Evolutionary conservation across 2,113 vertebrate genomes (phyloP).

Genomic region (Scortum barcoo): DNA sequence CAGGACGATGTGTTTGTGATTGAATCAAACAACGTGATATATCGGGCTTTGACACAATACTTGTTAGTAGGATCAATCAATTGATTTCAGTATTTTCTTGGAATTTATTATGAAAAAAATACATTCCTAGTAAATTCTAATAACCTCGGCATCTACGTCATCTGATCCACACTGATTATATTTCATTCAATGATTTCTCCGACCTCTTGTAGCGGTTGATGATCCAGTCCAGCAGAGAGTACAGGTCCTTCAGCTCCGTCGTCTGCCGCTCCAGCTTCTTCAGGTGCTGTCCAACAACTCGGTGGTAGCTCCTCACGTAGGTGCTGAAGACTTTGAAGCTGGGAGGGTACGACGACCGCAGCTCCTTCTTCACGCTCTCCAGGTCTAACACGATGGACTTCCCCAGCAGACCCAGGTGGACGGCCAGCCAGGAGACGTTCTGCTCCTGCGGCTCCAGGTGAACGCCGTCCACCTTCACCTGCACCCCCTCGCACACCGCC

Average conservation of each 20-base stretch:
- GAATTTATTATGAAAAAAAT: too few species aligned
- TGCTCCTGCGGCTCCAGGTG: constrained; percentile 70
- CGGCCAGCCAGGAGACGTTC: constrained; percentile 77
- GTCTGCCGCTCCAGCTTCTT: constrained; percentile 66
- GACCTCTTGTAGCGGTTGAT: constrained; percentile 82
- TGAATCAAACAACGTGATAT: background rate
- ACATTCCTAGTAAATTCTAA: too few species aligned
- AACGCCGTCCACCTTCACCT: constrained; percentile 61
- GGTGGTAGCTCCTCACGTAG: constrained; percentile 77
- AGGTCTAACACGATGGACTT: constrained; percentile 78
- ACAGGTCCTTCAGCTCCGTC: constrained; percentile 76
- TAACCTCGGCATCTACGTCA: too few species aligned
- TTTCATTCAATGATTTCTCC: constrained; percentile 18
- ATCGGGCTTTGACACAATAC: too few species aligned
- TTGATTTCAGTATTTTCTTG: too few species aligned
- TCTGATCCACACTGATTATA: background rate
- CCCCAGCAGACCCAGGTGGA: constrained; percentile 83
- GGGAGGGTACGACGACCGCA: constrained; percentile 78
- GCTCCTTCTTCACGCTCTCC: constrained; percentile 75
- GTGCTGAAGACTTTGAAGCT: constrained; percentile 84
- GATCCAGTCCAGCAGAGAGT: constrained; percentile 82
- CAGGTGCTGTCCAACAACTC: constrained; percentile 74
- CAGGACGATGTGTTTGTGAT: background rate
- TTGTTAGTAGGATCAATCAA: too few species aligned
- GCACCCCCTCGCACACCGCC: constrained; percentile 71